Evolutionary conservation across 2,113 vertebrate genomes (phyloP), one percentile per base, ranked within the genome.

Genomic region (Eurypyga helias): DNA sequence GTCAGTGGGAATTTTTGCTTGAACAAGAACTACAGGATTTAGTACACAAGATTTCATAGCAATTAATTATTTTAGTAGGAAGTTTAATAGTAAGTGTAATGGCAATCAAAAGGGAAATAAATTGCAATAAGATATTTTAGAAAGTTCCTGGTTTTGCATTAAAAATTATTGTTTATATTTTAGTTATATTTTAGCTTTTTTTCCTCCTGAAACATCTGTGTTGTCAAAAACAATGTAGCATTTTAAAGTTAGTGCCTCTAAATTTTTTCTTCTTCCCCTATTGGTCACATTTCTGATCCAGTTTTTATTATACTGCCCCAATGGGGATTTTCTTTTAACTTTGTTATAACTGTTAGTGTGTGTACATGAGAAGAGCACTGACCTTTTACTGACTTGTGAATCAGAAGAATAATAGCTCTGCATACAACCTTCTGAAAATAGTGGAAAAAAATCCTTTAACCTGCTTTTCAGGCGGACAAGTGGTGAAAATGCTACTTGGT

Each of bases 211-310:
- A 87, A 89, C 96, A 95, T 86, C 92, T 95, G 96, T 57, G 64
- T 64, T 87, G 57, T 81, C 14, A 90, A 90, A 93, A 92, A 91
- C 91, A 89, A 96, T 87, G 77, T 86, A 87, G 36, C n/a, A 49
- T 92, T 96, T 95, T 96, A 71, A 89, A 89, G 61, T 83, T 83
- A 79, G n/a, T 34, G 64, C 25, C 58, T 84, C 87, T 55, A 83
- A 81, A 57, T 87, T 72, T 91, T 86, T 91, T 79, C 57, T 95
- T 89, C 92, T 86, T 96, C 76, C 73, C 52, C 24, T 78, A 13
- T 92, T 95, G 90, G 69, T 95, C 89, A 96, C 45, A 76, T 97
- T 95, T 91, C 72, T 96, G 89, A 96, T 97, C 95, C 45, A 48
- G 72, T 94, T 97, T 94, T 93, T 94, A 94, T 96, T 97, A 92